These are phyloP conservation scores for Poeciliopsis occidentalis DNA, from an alignment of 2,113 vertebrate species.

Conservation along the genomic window DNA sequence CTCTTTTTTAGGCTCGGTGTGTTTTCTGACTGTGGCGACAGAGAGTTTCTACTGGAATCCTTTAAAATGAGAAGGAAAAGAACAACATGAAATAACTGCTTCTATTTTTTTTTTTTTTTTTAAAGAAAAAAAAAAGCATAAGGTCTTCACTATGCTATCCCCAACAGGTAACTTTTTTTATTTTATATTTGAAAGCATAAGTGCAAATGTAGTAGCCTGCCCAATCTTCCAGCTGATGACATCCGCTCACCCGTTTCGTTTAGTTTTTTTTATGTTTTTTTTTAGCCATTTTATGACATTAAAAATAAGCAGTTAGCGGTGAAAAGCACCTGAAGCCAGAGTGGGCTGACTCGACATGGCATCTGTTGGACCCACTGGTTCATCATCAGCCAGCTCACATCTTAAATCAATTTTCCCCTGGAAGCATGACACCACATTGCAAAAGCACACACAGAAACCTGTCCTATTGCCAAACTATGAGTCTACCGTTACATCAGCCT, in stretches of 20 bases:
- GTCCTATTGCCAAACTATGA: neutral
- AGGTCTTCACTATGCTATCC: too few species aligned
- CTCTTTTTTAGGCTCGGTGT: constrained; percentile 7
- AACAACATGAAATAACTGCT: neutral
- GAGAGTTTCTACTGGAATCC: neutral
- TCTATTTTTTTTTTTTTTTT: too few species aligned
- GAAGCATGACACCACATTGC: neutral
- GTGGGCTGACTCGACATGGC: neutral
- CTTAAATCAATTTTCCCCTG: neutral
- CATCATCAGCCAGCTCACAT: neutral
- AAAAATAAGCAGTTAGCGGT: neutral
- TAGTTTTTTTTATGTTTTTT: too few species aligned
- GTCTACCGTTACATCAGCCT: neutral
- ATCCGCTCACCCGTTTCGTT: neutral
- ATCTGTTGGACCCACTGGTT: neutral
- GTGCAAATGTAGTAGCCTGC: too few species aligned
- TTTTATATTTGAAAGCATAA: too few species aligned
- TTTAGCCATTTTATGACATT: neutral
- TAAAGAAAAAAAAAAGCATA: too few species aligned
- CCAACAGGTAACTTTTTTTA: too few species aligned
- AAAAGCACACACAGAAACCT: neutral
- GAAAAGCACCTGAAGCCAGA: neutral
- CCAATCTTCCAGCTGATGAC: too few species aligned
- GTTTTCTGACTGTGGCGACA: constrained; percentile 10
- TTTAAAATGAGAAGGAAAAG: neutral